phyloP scores from a whole-genome alignment of 64 coral and sea anemone species.

The Montipora efflorescens region DNA sequence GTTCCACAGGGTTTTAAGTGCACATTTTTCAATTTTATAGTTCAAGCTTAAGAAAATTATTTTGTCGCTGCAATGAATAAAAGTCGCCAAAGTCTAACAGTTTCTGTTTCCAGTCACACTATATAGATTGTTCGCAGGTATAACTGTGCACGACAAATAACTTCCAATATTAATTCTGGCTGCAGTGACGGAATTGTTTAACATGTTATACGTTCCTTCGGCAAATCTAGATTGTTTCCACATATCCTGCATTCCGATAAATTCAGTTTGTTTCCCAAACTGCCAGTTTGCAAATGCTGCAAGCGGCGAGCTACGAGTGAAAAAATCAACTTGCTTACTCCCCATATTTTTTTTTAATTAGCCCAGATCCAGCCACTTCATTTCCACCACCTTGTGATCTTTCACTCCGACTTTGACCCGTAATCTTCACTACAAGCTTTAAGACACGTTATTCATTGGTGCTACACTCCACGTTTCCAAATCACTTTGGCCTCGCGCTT shows the following conservation, averaged over 20 bases:
- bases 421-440: neutral
- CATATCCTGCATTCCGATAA: constrained; percentile 34
- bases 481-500: constrained; percentile 56
- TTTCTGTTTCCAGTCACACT: neutral
- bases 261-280: neutral
- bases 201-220: constrained; percentile 2
- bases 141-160: neutral
- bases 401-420: constrained; percentile 33
- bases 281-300: constrained; percentile 18
- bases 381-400: constrained; percentile 34
- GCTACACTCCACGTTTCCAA: neutral
- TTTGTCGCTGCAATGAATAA: constrained; percentile 28
- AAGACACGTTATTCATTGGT: neutral
- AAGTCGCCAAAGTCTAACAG: neutral
- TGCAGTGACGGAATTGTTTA: constrained; percentile 22
- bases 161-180: constrained; percentile 28
- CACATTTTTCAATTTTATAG: constrained; percentile 9
- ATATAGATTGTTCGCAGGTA: neutral
- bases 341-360: constrained; percentile 45
- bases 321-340: neutral
- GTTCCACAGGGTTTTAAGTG: neutral
- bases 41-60: constrained; percentile 28
- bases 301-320: neutral
- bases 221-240: constrained; percentile 8
- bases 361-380: neutral